These are phyloP conservation scores for Carettochelys insculpta DNA, from an alignment of 2,113 vertebrate genomes.

Conservation along the genomic window DNA sequence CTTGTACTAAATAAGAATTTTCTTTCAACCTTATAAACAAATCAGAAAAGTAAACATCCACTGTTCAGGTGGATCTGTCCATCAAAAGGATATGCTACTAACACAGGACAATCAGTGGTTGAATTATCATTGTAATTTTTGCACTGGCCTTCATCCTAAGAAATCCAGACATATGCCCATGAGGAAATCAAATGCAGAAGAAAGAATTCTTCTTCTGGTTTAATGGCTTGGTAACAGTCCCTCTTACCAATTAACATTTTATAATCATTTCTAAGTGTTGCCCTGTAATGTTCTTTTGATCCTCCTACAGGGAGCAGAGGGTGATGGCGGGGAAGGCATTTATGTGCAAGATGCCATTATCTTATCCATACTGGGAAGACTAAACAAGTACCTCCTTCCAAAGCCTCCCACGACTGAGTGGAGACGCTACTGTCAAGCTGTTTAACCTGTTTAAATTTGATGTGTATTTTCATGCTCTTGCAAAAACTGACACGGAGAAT, in stretches of 20 bases:
- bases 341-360: conserved; percentile 49
- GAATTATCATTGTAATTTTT: background rate
- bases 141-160: background rate
- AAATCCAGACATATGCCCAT: background rate
- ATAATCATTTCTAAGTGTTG: conserved; percentile 49
- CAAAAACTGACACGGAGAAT: conserved; percentile 68
- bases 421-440: conserved; percentile 47
- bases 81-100: background rate
- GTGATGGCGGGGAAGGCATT: conserved; percentile 28
- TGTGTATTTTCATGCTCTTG: conserved; percentile 52
- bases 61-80: background rate
- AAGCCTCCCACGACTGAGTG: background rate
- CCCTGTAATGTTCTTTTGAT: conserved; percentile 63
- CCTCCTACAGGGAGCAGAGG: conserved; percentile 57
- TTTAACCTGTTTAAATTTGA: conserved; percentile 45
- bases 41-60: background rate
- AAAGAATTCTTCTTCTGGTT: conserved; percentile 18
- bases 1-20: background rate
- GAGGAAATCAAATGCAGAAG: conserved; percentile 37
- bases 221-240: conserved; percentile 42
- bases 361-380: conserved; percentile 52
- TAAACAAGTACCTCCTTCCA: conserved; percentile 22
- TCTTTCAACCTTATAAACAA: background rate
- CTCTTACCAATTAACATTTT: conserved; percentile 42
- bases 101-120: background rate